Evolutionary conservation across 2,113 vertebrate species (phyloP).

Genomic region (Odontophorus gujanensis): DNA sequence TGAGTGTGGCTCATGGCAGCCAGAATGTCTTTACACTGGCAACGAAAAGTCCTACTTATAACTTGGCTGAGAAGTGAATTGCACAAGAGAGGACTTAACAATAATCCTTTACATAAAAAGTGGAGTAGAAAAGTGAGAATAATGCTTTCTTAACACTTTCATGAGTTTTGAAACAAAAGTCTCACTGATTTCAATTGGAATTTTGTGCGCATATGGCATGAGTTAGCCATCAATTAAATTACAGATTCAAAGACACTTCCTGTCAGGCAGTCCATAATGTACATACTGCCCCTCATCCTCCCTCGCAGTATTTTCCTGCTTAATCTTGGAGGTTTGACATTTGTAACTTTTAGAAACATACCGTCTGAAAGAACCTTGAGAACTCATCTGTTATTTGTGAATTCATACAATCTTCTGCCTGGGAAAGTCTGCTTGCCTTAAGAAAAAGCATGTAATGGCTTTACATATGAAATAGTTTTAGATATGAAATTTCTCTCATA

Average conservation of each 20-base stretch:
- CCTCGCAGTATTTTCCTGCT: background rate
- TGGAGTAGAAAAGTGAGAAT: background rate
- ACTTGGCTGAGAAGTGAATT: background rate
- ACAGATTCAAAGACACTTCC: background rate
- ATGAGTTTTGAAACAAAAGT: background rate
- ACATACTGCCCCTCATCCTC: background rate
- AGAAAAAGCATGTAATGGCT: conserved; percentile 33
- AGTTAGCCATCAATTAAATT: background rate
- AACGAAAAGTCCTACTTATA: background rate
- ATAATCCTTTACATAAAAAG: background rate
- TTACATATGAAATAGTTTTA: background rate
- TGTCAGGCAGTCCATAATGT: background rate
- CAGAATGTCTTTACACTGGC: background rate
- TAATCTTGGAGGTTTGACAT: background rate
- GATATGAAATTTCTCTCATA: conserved; percentile 53
- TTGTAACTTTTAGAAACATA: background rate
- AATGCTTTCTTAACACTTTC: background rate
- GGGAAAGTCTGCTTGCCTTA: conserved; percentile 19
- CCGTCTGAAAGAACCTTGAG: background rate
- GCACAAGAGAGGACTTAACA: background rate
- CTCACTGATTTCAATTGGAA: background rate
- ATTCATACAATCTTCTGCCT: conserved; percentile 7
- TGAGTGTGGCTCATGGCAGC: fast-evolving
- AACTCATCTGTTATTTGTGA: background rate
- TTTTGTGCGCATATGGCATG: background rate